A percentile compares a stretch with the other conserved stretches of the same genome.
phyloP scores from a whole-genome alignment of 2,888 invertebrate species.

The Pinctada fucata region DNA sequence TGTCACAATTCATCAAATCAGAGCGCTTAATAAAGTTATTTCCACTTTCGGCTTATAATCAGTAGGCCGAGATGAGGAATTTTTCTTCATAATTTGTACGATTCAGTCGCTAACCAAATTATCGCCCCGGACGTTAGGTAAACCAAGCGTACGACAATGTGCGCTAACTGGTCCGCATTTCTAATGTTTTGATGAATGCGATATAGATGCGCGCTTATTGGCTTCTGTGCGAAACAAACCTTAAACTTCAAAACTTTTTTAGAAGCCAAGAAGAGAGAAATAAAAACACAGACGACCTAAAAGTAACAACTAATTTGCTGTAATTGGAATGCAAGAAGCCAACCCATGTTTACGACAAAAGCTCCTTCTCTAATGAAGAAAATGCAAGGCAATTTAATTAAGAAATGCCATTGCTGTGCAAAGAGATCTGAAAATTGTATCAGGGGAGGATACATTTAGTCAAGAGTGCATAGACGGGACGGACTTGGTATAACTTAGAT shows the following conservation, averaged over 20 bases:
- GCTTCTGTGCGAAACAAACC: background rate
- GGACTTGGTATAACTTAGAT: slow-evolving; percentile 16
- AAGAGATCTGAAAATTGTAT: background rate
- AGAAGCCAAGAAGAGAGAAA: background rate
- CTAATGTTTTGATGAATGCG: slow-evolving; percentile 31
- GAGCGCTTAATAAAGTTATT: slow-evolving; percentile 27
- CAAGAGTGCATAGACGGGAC: slow-evolving; percentile 5
- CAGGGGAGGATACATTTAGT: background rate
- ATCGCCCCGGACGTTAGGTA: slow-evolving; percentile 7
- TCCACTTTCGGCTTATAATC: slow-evolving; percentile 22
- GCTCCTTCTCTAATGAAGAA: background rate
- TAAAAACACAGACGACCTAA: background rate
- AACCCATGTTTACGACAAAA: background rate
- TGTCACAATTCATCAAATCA: slow-evolving; percentile 26
- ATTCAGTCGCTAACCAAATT: slow-evolving; percentile 31
- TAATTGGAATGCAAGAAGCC: background rate
- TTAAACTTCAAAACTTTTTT: background rate
- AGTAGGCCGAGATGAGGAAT: slow-evolving; percentile 20
- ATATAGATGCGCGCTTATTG: slow-evolving; percentile 26
- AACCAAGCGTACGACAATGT: slow-evolving; percentile 21
- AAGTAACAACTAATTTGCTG: background rate
- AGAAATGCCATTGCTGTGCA: background rate
- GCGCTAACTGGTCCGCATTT: slow-evolving; percentile 21
- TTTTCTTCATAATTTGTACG: slow-evolving; percentile 38
- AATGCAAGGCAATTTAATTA: slow-evolving; percentile 25